These are phyloP conservation scores for Apamea crenata DNA, from an alignment of 2,888 invertebrate species.

Conservation along the genomic window DNA sequence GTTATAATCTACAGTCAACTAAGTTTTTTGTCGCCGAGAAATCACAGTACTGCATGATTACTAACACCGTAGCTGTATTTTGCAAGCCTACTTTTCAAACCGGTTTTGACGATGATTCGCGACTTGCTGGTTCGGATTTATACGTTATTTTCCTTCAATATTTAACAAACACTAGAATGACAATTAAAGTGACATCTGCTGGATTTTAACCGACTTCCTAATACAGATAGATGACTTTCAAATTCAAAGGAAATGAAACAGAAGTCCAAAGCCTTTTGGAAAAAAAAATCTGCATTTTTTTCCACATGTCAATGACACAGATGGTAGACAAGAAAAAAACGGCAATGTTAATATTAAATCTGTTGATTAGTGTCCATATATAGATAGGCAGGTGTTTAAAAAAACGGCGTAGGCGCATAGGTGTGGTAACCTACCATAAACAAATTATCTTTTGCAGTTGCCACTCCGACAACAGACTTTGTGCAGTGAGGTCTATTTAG, in stretches of 20 bases:
- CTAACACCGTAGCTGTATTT: conserved; percentile 78
- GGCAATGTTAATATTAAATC: conserved; percentile 65
- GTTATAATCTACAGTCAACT: conserved; percentile 62
- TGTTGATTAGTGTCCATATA: conserved; percentile 83
- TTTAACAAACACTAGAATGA: conserved; percentile 41
- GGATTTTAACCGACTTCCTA: neutral
- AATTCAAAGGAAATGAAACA: neutral
- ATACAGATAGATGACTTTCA: neutral
- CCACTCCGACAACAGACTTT: conserved; percentile 77
- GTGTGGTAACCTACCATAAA: conserved; percentile 81
- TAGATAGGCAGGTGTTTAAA: conserved; percentile 76
- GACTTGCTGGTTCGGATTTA: conserved; percentile 69
- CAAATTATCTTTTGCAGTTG: conserved; percentile 77
- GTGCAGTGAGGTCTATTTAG: conserved; percentile 72
- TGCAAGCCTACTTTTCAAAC: conserved; percentile 86
- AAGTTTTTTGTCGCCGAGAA: conserved; percentile 65
- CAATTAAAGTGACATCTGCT: conserved; percentile 2
- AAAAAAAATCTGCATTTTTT: conserved; percentile 24
- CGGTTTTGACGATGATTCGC: conserved; percentile 83
- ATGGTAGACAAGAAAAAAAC: conserved; percentile 45
- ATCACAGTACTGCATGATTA: conserved; percentile 70
- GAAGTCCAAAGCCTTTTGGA: neutral
- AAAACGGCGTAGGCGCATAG: conserved; percentile 81
- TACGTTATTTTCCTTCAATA: conserved; percentile 52
- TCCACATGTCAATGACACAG: conserved; percentile 61